Base-by-base conservation (phyloP, 2,888 invertebrate genomes). In the Dicyrtoma fusca region DNA sequence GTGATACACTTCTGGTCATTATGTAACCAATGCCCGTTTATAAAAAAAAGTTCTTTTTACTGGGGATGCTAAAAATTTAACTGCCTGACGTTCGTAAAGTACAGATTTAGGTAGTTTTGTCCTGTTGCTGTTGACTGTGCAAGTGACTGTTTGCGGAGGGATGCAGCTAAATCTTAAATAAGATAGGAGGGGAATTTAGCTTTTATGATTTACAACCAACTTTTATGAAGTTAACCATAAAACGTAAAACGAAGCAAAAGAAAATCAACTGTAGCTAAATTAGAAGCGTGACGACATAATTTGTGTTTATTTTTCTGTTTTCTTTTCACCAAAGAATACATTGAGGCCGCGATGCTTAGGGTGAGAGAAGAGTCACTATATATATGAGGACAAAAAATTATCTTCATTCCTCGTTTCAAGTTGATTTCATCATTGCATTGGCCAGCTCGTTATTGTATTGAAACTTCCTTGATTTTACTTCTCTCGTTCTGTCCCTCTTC, bases 221-320 rank as follows among this genome's bases (percentile, higher is more conserved):
- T 34, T n/a, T 34, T 34, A 34, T 34, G 34, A 34, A 34, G 34
- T 34, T 34, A 3, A 3, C 8, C 34, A 34, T 34, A 34, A 34
- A 34, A 34, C 34, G 34, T 34, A 34, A n/a, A n/a, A n/a, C n/a
- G n/a, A n/a, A n/a, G 25, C 26, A 34, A 42, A 62, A 34, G 45
- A 44, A 45, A 63, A 44, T 44, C 45, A 63, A 63, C 19, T 44
- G 42, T 21, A 45, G 62, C 62, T 63, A 63, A 63, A 63, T 45
- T 63, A 45, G 62, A 63, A 63, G 62, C 62, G 62, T 63, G 62
- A 63, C 62, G 62, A 63, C 62, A 45, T 63, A 63, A 63, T 63
- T 63, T 42, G n/a, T 19, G 45, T 45, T 42, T 17, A n/a, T 42
- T n/a, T n/a, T 44, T 45, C 44, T 17, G 14, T 61, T 26, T 26